These are phyloP conservation scores for Tapera naevia DNA, from an alignment of 2,797 vertebrate species.

Conservation along the genomic window DNA sequence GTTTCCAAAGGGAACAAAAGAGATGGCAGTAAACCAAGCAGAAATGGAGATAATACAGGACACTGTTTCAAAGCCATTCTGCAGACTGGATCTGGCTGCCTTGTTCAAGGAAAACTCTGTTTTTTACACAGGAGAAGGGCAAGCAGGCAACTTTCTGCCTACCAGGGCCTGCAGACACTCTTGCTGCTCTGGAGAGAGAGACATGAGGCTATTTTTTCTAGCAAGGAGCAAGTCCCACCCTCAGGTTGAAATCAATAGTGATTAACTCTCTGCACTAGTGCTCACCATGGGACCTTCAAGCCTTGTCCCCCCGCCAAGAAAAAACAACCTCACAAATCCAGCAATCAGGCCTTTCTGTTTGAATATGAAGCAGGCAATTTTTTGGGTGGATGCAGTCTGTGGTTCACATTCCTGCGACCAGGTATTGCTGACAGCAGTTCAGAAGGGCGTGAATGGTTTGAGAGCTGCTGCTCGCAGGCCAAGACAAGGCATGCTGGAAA, in stretches of 20 bases:
- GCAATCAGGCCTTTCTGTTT: neutral
- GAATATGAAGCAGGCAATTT: neutral
- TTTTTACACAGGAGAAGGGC: neutral
- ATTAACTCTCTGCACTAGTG: neutral
- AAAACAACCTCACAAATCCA: neutral
- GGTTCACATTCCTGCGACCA: neutral
- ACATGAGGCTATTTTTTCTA: neutral
- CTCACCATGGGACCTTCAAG: neutral
- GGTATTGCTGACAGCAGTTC: neutral
- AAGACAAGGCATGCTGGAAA: constrained; percentile 2
- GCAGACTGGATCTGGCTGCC: neutral
- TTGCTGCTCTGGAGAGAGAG: neutral
- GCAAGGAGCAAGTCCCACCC: neutral
- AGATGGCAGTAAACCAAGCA: constrained; percentile 1
- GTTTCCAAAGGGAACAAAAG: constrained; percentile 39
- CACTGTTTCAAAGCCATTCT: constrained; percentile 16
- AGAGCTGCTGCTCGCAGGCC: neutral
- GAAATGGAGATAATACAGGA: neutral
- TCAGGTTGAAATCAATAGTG: neutral
- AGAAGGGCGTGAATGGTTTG: neutral
- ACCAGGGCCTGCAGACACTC: neutral
- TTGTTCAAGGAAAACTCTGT: neutral
- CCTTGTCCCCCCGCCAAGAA: too few relatives aligned
- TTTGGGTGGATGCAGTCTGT: neutral
- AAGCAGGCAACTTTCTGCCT: neutral